Conservation (phyloP, 2,113 vertebrate species). For the Cyprinus carpio region DNA sequence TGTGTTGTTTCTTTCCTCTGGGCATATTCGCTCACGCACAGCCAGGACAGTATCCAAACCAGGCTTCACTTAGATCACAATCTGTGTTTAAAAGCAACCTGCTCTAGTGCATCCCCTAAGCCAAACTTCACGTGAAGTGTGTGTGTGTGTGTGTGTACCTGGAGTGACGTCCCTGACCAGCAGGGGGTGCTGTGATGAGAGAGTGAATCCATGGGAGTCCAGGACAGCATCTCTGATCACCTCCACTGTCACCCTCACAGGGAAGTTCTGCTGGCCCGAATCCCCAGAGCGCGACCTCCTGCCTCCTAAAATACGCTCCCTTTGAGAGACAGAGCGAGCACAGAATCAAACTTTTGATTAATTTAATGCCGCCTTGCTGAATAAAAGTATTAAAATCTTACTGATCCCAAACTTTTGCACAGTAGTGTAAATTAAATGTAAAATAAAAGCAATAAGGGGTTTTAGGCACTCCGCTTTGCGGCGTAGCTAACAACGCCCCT, state of each 20-base stretch:
- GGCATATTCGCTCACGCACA: background rate
- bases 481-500: no score
- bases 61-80: background rate
- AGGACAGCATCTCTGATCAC: slow-evolving; percentile 85
- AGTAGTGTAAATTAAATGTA: no score
- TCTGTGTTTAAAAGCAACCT: slow-evolving; percentile 24
- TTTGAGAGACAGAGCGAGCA: slow-evolving; percentile 61
- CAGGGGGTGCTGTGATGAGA: slow-evolving; percentile 84
- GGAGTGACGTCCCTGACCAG: slow-evolving; percentile 85
- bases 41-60: background rate
- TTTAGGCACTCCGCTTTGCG: no score
- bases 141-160: slow-evolving; percentile 72
- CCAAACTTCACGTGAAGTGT: background rate
- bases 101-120: background rate
- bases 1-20: background rate
- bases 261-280: slow-evolving; percentile 72
- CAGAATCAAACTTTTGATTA: slow-evolving; percentile 25
- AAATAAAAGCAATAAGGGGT: no score
- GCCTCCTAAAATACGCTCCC: slow-evolving; percentile 80
- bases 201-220: slow-evolving; percentile 87
- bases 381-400: background rate
- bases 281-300: slow-evolving; percentile 72
- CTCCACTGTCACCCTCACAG: slow-evolving; percentile 81
- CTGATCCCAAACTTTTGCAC: no score
- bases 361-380: background rate